phyloP scores from a whole-genome alignment of 2,797 vertebrate genomes.

The Eulemur albifrons region DNA sequence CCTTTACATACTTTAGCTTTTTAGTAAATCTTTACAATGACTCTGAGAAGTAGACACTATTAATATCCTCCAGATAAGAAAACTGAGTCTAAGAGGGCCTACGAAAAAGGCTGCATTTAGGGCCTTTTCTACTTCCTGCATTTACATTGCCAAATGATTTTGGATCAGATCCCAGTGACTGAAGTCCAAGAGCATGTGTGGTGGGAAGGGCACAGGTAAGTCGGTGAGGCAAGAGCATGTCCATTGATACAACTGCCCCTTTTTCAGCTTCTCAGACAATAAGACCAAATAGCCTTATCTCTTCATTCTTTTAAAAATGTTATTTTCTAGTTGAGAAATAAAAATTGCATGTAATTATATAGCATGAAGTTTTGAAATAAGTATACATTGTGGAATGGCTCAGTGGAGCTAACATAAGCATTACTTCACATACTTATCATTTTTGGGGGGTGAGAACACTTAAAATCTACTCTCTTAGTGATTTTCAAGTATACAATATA shows the following conservation, averaged over 20 bases:
- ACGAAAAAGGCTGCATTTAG: no score
- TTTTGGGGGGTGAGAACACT: no score
- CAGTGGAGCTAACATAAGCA: no score
- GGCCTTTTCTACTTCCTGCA: neutral
- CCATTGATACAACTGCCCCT: neutral
- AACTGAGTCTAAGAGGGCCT: neutral
- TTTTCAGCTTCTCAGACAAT: neutral
- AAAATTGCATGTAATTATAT: neutral
- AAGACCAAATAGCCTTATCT: neutral
- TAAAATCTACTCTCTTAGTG: neutral
- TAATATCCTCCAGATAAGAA: neutral
- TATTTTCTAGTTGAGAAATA: neutral
- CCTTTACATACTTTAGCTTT: neutral
- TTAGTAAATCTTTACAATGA: neutral
- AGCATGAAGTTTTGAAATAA: no score
- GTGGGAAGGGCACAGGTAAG: neutral
- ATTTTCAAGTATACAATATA: neutral
- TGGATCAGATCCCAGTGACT: neutral
- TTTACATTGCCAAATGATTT: neutral
- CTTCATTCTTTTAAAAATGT: neutral
- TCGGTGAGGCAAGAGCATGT: neutral
- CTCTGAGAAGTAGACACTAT: neutral
- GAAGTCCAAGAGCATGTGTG: neutral
- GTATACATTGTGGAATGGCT: no score
- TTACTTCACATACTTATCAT: no score